Evolutionary conservation across 1,140 invertebrate species (phyloP).

Genomic region (Popillia japonica): DNA sequence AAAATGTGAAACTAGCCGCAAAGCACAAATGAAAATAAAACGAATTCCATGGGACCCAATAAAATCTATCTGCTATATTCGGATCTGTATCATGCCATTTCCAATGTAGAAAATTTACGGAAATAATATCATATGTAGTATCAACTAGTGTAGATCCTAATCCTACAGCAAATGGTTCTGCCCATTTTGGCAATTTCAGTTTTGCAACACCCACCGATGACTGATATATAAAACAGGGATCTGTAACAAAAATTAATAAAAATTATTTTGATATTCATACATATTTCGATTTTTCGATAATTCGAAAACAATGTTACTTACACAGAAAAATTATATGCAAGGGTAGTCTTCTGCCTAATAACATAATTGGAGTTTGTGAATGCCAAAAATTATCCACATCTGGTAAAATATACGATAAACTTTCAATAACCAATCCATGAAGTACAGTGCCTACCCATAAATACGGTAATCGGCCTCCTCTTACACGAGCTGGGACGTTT

Average conservation of each 20-base stretch:
- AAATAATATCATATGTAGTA: slow-evolving; percentile 82
- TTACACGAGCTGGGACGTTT: slow-evolving; percentile 65
- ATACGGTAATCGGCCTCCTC: slow-evolving; percentile 74
- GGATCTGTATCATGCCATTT: slow-evolving; percentile 88
- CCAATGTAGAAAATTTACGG: slow-evolving; percentile 83
- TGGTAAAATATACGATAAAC: slow-evolving; percentile 67
- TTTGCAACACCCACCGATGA: slow-evolving; percentile 72
- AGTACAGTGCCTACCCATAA: slow-evolving; percentile 64
- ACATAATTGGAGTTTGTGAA: slow-evolving; percentile 75
- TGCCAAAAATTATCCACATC: slow-evolving; percentile 84
- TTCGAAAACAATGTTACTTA: slow-evolving; percentile 64
- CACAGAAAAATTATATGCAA: slow-evolving; percentile 77
- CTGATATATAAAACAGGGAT: slow-evolving; percentile 79
- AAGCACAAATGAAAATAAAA: slow-evolving; percentile 85
- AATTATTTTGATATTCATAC: background rate
- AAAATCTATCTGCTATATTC: slow-evolving; percentile 80
- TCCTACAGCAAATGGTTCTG: slow-evolving; percentile 79
- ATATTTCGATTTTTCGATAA: background rate
- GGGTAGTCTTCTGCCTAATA: slow-evolving; percentile 73
- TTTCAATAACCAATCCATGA: slow-evolving; percentile 71
- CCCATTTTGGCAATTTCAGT: slow-evolving; percentile 70
- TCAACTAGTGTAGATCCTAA: slow-evolving; percentile 78
- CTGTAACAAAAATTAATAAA: slow-evolving; percentile 68
- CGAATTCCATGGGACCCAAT: slow-evolving; percentile 81
- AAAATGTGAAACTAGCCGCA: slow-evolving; percentile 74